Conservation (phyloP, 2,797 vertebrate genomes). For the Hydrophis major region DNA sequence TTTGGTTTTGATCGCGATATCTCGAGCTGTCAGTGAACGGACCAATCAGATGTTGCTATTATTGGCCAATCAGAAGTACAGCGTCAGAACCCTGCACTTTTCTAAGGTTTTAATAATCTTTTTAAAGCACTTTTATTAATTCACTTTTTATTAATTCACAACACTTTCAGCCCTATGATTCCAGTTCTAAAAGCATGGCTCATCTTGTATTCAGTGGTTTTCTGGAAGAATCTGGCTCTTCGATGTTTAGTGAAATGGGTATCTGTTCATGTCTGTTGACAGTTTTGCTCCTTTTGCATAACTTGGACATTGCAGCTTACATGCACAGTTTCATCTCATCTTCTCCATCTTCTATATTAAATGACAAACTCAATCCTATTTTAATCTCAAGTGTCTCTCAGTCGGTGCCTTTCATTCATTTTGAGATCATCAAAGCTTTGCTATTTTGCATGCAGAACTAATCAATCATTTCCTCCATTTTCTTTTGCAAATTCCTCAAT, state of each 20-base stretch:
- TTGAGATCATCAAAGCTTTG: constrained; percentile 19
- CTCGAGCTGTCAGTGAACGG: too few relatives aligned
- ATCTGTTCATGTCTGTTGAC: not conserved
- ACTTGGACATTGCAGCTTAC: not conserved
- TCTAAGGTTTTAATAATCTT: too few relatives aligned
- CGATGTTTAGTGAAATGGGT: not conserved
- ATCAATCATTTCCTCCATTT: not conserved
- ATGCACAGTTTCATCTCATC: not conserved
- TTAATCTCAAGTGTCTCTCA: not conserved
- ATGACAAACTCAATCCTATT: not conserved
- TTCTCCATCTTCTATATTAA: not conserved
- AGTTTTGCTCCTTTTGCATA: not conserved
- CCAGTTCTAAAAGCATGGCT: not conserved
- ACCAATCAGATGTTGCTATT: too few relatives aligned
- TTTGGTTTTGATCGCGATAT: too few relatives aligned
- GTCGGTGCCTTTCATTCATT: constrained; percentile 10
- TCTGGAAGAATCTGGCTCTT: not conserved
- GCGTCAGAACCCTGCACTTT: too few relatives aligned
- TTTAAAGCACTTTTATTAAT: too few relatives aligned
- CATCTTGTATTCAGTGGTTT: not conserved
- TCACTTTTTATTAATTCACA: too few relatives aligned
- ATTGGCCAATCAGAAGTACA: too few relatives aligned
- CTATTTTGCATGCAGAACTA: constrained; percentile 31
- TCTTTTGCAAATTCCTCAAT: not conserved
- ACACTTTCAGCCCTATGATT: not conserved